Evolutionary conservation across 2,888 invertebrate species (phyloP).

Genomic region (Melanotus villosus): DNA sequence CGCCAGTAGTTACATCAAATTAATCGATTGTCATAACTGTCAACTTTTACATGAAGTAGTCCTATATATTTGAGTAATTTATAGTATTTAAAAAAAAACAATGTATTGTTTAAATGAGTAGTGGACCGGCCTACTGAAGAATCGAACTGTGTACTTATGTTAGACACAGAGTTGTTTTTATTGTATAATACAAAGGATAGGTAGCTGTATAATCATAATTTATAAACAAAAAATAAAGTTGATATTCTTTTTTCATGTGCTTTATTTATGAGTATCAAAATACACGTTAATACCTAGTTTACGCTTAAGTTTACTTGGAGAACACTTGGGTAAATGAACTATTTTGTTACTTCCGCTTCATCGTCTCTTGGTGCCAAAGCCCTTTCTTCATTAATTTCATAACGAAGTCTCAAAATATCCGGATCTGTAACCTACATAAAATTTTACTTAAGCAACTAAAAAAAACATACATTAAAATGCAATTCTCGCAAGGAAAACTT

Average conservation of each 20-base stretch:
- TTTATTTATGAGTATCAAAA: conserved; percentile 8
- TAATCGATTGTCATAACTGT: conserved; percentile 2
- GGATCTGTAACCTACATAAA: conserved; percentile 51
- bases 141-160: conserved; percentile 52
- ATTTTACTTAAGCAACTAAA: conserved; percentile 4
- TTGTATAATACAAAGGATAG: conserved; percentile 34
- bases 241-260: conserved; percentile 1
- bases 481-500: neutral
- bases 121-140: conserved; percentile 56
- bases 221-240: conserved; percentile 37
- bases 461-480: neutral
- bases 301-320: no score
- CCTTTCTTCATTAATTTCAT: conserved; percentile 48
- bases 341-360: neutral
- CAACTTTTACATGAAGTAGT: conserved; percentile 33
- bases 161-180: conserved; percentile 43
- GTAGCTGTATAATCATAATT: conserved; percentile 27
- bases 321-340: neutral
- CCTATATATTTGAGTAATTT: conserved; percentile 37
- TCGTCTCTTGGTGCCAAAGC: neutral
- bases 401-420: conserved; percentile 50
- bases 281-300: neutral
- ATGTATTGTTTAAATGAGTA: conserved; percentile 46
- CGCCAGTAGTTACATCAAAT: conserved; percentile 20
- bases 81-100: conserved; percentile 25